Evolutionary conservation across 2,888 invertebrate genomes (phyloP), one percentile per base, ranked within the genome.

Genomic region (Rhabditoides inermis): DNA sequence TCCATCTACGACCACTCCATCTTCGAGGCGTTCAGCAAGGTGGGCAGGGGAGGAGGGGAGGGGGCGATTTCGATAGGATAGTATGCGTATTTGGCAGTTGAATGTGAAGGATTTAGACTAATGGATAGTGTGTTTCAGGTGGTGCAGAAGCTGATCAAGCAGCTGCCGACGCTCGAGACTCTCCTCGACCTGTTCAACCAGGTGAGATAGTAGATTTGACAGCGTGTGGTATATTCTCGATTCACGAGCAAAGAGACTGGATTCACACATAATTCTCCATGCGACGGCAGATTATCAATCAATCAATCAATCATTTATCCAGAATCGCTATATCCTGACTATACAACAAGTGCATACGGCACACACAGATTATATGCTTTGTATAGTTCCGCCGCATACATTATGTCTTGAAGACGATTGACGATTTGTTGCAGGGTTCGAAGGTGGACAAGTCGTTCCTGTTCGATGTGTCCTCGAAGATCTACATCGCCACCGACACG

Each of bases 1-100:
- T 95, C 94, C 57, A 99, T 99, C 67, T 99, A 98, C 78, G 98
- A 99, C 80, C 98, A 98, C 80, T 95, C 95, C 63, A 98, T 99
- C 80, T 99, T 98, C 81, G 98, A 99, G 81, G 98, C 98, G 12
- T 65, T 63, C 45, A 62, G 61, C 3, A 64, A 64, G 56, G 64
- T 64, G 10, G 15, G n/a, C n/a, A n/a, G n/a, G n/a, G n/a, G n/a
- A n/a, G n/a, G n/a, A n/a, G n/a, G n/a, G n/a, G n/a, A n/a, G n/a
- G n/a, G n/a, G n/a, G n/a, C n/a, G n/a, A n/a, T n/a, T n/a, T n/a
- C n/a, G n/a, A n/a, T n/a, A n/a, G n/a, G n/a, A n/a, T n/a, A n/a
- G n/a, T n/a, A n/a, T n/a, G n/a, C n/a, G n/a, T n/a, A n/a, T n/a
- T n/a, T n/a, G n/a, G n/a, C n/a, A n/a, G n/a, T n/a, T n/a, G n/a